Percentiles rank a stretch among this genome's conserved stretches.
These are phyloP conservation scores for Cyprinodon variegatus DNA, from an alignment of 2,113 vertebrate species.

Conservation along the genomic window DNA sequence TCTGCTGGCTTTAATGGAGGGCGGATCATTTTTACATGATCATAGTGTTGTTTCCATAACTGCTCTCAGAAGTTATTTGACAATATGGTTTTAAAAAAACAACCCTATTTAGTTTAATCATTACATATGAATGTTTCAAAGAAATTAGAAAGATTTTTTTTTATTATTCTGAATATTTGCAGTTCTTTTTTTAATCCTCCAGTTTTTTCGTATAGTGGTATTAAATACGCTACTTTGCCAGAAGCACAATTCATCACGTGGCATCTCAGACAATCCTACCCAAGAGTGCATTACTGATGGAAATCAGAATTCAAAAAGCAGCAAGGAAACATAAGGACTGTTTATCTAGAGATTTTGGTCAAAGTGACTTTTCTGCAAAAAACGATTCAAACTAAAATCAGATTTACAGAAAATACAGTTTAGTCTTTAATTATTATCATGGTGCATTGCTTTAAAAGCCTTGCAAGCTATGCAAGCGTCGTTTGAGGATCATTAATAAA, in stretches of 20 bases:
- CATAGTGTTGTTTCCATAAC: slow-evolving; percentile 20
- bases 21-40: slow-evolving; percentile 35
- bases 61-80: not conserved
- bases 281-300: slow-evolving; percentile 25
- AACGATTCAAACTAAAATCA: slow-evolving; percentile 43
- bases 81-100: not conserved
- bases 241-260: slow-evolving; percentile 30
- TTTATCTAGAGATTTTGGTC: slow-evolving; percentile 19
- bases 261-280: slow-evolving; percentile 35
- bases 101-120: not conserved
- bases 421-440: slow-evolving; percentile 20
- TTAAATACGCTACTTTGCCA: slow-evolving; percentile 6
- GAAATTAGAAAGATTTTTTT: not conserved
- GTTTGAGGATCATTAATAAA: slow-evolving; percentile 28
- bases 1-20: slow-evolving; percentile 45
- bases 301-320: slow-evolving; percentile 53
- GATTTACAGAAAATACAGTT: slow-evolving; percentile 21
- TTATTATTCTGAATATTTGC: slow-evolving; percentile 1
- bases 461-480: slow-evolving; percentile 4
- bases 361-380: slow-evolving; percentile 30
- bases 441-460: slow-evolving; percentile 4
- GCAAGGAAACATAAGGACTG: slow-evolving; percentile 33
- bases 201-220: slow-evolving; percentile 18
- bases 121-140: not conserved
- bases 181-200: slow-evolving; percentile 5